These are phyloP conservation scores for Podarcis siculus DNA, from an alignment of 2,797 vertebrate species.

Conservation along the genomic window DNA sequence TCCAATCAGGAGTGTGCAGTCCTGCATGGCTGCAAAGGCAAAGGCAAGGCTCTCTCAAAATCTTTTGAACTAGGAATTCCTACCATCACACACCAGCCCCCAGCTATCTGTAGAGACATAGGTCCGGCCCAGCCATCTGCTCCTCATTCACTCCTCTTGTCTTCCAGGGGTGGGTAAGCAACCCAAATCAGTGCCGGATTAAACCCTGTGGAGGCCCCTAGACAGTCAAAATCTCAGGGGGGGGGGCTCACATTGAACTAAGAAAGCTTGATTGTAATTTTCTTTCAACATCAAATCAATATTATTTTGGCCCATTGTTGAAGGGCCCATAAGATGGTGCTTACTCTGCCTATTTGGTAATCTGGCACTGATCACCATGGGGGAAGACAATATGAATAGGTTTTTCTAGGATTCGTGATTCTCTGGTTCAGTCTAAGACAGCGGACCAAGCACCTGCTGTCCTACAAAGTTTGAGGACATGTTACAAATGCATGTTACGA, in stretches of 20 bases:
- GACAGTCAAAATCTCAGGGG: too few relatives aligned
- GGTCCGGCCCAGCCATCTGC: background rate
- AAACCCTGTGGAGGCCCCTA: too few relatives aligned
- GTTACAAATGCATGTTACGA: background rate
- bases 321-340: background rate
- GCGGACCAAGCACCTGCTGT: background rate
- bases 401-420: background rate
- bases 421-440: background rate
- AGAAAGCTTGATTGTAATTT: too few relatives aligned
- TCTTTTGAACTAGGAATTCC: slow-evolving; percentile 3
- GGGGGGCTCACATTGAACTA: too few relatives aligned
- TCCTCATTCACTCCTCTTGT: background rate
- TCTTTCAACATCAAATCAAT: too few relatives aligned
- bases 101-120: background rate
- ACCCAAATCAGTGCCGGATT: background rate
- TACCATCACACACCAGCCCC: background rate
- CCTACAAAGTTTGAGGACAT: background rate
- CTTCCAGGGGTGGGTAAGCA: slow-evolving; percentile 20
- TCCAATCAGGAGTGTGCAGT: slow-evolving; percentile 17
- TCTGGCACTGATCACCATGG: background rate
- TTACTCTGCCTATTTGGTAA: background rate
- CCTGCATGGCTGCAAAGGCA: slow-evolving; percentile 2
- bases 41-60: background rate
- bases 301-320: too few relatives aligned
- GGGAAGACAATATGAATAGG: slow-evolving; percentile 30